Evolutionary conservation across 1,140 invertebrate genomes (phyloP).

Genomic region (Dolichoris vasculosae): DNA sequence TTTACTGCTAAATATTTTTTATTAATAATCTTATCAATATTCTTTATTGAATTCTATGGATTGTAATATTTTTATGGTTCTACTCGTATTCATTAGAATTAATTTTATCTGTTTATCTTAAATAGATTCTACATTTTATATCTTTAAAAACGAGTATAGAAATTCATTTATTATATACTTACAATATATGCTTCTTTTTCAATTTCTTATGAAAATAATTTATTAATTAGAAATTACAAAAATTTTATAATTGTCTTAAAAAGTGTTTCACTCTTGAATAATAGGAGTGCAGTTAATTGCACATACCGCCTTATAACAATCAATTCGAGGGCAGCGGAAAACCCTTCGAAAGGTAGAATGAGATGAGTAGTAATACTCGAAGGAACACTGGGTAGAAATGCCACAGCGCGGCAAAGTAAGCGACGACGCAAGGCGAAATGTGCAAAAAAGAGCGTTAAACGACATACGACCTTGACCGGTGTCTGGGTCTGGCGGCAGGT

Average conservation of each 20-base stretch:
- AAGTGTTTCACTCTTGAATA: neutral
- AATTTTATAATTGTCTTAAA: neutral
- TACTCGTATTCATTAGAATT: neutral
- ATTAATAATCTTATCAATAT: too few species aligned
- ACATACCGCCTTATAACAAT: neutral
- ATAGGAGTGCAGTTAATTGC: neutral
- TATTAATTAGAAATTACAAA: neutral
- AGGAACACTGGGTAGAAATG: slow-evolving; percentile 56
- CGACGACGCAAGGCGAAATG: slow-evolving; percentile 48
- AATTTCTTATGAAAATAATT: neutral
- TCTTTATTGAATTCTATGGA: neutral
- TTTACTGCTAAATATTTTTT: too few species aligned
- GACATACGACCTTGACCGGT: slow-evolving; percentile 63
- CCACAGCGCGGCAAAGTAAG: slow-evolving; percentile 11
- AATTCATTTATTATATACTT: neutral
- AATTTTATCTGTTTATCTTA: neutral
- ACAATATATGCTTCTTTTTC: neutral
- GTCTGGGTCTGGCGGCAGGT: slow-evolving; percentile 60
- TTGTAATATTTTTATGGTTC: neutral
- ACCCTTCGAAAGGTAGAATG: slow-evolving; percentile 19
- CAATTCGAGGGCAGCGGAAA: neutral
- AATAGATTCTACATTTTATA: neutral
- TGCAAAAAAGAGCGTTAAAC: slow-evolving; percentile 60
- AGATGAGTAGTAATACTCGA: slow-evolving; percentile 18
- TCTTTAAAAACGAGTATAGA: neutral